Percentiles rank a stretch among this genome's conserved stretches.
These are phyloP conservation scores for Platycnemis pennipes DNA, from an alignment of 2,888 invertebrate genomes.

Conservation along the genomic window DNA sequence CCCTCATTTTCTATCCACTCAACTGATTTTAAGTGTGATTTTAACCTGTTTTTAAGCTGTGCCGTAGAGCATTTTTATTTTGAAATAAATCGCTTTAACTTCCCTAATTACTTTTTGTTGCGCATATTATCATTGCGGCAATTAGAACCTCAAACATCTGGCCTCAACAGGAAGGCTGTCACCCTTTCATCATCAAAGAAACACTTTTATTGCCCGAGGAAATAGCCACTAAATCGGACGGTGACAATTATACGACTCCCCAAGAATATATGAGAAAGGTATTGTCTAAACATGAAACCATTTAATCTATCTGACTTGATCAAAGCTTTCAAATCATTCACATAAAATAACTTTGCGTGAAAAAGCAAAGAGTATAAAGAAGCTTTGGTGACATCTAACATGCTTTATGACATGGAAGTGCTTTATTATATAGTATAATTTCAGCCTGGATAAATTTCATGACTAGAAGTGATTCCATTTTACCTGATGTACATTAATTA, in stretches of 20 bases:
- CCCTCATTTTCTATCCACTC: not conserved
- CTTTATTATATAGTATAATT: too few species aligned
- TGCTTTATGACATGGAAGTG: too few species aligned
- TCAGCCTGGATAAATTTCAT: too few species aligned
- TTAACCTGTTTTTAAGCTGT: not conserved
- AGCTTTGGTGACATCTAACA: too few species aligned
- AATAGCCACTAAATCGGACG: not conserved
- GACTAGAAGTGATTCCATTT: too few species aligned
- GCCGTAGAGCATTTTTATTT: not conserved
- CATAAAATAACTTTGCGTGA: too few species aligned
- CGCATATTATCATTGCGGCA: not conserved
- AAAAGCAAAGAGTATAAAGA: too few species aligned
- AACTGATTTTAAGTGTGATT: not conserved
- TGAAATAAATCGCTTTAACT: not conserved
- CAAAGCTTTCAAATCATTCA: too few species aligned
- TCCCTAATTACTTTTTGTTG: not conserved
- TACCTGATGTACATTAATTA: too few species aligned
- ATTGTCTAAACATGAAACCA: too few species aligned
- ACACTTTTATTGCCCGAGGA: slow-evolving; percentile 10
- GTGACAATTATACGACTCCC: not conserved
- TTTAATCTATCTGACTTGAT: too few species aligned
- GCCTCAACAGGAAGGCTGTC: not conserved
- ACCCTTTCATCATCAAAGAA: not conserved
- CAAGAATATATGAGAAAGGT: slow-evolving; percentile 13
- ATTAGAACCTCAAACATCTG: not conserved